phyloP scores from a whole-genome alignment of 2,888 invertebrate genomes.

The Achlya flavicornis region DNA sequence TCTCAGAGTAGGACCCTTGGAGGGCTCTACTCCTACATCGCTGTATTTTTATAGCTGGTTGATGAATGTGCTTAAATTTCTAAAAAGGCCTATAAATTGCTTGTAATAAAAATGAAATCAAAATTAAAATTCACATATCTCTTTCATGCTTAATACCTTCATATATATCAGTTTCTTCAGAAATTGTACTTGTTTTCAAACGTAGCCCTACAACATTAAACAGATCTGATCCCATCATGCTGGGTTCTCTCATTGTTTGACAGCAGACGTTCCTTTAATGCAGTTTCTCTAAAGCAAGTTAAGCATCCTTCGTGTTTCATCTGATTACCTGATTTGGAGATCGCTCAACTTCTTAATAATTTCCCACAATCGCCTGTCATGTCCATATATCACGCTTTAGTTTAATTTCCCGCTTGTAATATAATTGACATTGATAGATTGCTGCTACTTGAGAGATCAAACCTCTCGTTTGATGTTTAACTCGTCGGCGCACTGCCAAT shows the following conservation, averaged over 20 bases:
- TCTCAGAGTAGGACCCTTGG: too few relatives aligned
- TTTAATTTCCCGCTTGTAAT: slow-evolving; percentile 10
- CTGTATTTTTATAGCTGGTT: too few relatives aligned
- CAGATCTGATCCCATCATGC: too few relatives aligned
- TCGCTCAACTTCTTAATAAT: neutral
- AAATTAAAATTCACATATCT: too few relatives aligned
- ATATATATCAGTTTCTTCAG: too few relatives aligned
- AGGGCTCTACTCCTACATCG: too few relatives aligned
- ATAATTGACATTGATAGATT: slow-evolving; percentile 15
- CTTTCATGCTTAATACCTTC: too few relatives aligned
- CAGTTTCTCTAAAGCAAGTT: neutral
- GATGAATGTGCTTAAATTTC: too few relatives aligned
- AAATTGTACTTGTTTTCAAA: too few relatives aligned
- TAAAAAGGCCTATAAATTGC: too few relatives aligned
- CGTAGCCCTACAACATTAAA: neutral
- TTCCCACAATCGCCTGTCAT: slow-evolving; percentile 7
- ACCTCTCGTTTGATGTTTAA: slow-evolving; percentile 13
- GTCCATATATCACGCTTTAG: slow-evolving; percentile 9
- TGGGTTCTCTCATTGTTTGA: too few relatives aligned
- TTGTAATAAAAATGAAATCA: too few relatives aligned
- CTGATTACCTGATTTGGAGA: slow-evolving; percentile 1
- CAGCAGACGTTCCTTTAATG: neutral
- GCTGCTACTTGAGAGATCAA: slow-evolving; percentile 11
- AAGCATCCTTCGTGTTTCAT: neutral
- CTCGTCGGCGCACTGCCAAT: slow-evolving; percentile 9